phyloP scores from a whole-genome alignment of 2,888 invertebrate species.

The Epicampocera succincta region DNA sequence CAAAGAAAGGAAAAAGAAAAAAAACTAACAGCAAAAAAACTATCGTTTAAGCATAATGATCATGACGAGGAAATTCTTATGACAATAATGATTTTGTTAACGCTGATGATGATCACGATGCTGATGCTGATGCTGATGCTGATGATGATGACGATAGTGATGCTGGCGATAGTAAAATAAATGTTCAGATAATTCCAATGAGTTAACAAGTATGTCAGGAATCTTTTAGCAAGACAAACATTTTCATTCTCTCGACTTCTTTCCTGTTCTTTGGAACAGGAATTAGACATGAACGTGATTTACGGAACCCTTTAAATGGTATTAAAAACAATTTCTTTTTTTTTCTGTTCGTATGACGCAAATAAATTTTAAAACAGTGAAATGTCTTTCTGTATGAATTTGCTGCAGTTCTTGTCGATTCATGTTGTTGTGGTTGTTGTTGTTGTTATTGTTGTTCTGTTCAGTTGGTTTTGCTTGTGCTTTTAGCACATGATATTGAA shows the following conservation, averaged over 20 bases:
- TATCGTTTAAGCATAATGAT: conserved; percentile 55
- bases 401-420: conserved; percentile 27
- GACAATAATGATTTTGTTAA: conserved; percentile 47
- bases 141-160: conserved; percentile 36
- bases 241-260: conserved; percentile 61
- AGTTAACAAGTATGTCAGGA: conserved; percentile 79
- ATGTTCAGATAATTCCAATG: conserved; percentile 74
- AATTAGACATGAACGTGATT: conserved; percentile 81
- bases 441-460: no score
- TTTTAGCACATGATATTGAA: conserved; percentile 66
- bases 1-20: conserved; percentile 35
- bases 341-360: conserved; percentile 9
- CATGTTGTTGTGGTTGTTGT: conserved; percentile 16
- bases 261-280: conserved; percentile 62
- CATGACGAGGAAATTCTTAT: conserved; percentile 33
- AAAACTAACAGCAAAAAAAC: conserved; percentile 13
- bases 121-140: conserved; percentile 26
- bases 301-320: conserved; percentile 79
- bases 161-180: conserved; percentile 59
- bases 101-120: conserved; percentile 27
- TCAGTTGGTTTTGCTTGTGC: conserved; percentile 17
- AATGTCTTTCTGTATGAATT: conserved; percentile 28
- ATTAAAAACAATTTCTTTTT: conserved; percentile 64
- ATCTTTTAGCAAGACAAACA: conserved; percentile 72
- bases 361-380: conserved; percentile 56